These are phyloP conservation scores for Archips xylosteana DNA, from an alignment of 2,888 invertebrate genomes.

Conservation along the genomic window DNA sequence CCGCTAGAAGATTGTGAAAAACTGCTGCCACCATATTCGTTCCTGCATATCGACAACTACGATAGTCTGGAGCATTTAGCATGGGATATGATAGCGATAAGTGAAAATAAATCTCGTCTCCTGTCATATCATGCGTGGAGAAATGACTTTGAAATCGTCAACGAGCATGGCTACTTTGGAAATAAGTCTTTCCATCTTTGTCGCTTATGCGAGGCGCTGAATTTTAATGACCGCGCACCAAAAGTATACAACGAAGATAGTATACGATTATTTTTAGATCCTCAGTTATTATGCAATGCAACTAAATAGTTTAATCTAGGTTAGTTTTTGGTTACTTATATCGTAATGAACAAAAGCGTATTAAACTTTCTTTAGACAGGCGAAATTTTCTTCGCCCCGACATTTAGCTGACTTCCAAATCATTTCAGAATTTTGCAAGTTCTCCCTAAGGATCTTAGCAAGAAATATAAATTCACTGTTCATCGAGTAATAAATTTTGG, in stretches of 20 bases:
- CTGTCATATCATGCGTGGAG: slow-evolving; percentile 86
- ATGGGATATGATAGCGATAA: slow-evolving; percentile 77
- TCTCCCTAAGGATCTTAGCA: slow-evolving; percentile 51
- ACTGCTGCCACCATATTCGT: slow-evolving; percentile 87
- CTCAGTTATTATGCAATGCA: slow-evolving; percentile 41
- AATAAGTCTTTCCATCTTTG: slow-evolving; percentile 86
- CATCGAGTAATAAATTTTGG: slow-evolving; percentile 65
- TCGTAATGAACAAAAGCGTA: background rate
- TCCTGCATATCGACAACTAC: slow-evolving; percentile 85
- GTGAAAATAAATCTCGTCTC: slow-evolving; percentile 62
- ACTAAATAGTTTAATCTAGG: background rate
- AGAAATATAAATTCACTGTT: slow-evolving; percentile 61
- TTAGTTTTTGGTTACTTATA: background rate
- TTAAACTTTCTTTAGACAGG: slow-evolving; percentile 16
- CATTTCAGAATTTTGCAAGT: slow-evolving; percentile 57
- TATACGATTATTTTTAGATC: slow-evolving; percentile 58
- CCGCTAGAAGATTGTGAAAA: slow-evolving; percentile 73
- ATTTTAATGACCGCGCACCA: slow-evolving; percentile 78
- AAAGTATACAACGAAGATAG: slow-evolving; percentile 57
- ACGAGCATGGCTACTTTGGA: slow-evolving; percentile 89
- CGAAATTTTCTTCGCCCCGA: slow-evolving; percentile 38
- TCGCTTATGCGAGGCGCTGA: slow-evolving; percentile 88
- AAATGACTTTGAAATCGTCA: slow-evolving; percentile 80
- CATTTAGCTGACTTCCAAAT: slow-evolving; percentile 52
- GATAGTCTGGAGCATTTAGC: slow-evolving; percentile 80